Base-by-base conservation (phyloP, 1,140 invertebrate genomes). In the Zaprionus lachaisei region DNA sequence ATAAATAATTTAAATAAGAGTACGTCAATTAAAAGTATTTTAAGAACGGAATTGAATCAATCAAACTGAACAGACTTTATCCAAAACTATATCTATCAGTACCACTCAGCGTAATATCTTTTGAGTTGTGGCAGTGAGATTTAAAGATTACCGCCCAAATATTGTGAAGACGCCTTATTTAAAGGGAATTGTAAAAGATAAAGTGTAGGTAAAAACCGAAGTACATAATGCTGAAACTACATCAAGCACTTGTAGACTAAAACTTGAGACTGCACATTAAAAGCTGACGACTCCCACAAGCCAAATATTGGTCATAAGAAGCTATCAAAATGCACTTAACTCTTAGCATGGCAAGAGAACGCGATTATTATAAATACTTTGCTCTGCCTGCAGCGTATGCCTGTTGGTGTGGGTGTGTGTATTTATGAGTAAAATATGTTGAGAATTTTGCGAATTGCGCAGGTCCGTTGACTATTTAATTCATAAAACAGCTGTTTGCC, bases 351-450 rank as follows among this genome's bases (percentile, higher is more conserved):
- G 4, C 17, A 20, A 51, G 47, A 20, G 20, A 24, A 51, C 47
- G 11, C 47, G 47, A 11, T 20, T 51, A 14, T 22, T 22, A 51
- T 22, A 24, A 51, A 51, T 51, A 51, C 20, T 51, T 24, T 51
- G 4, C 47, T 51, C 47, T 51, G 47, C 20, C 11, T 51, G 47
- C 47, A 12, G 20, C 9, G 20, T 47, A 17, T 47, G 41, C 41
- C 38, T 15, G 41, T 47, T 17, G n/a, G 41, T 47, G 41, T 47
- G 41, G n/a, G n/a, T 17, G 41, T 47, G 41, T 47, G 41, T 38
- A 47, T n/a, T 47, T 51, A 51, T 51, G 47, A 51, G 47, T 51
- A 51, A 51, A 51, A 51, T 51, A 24, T 24, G 20, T 51, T 28
- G 6, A 56, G 22, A 17, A 47, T 17, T 28, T 31, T 28, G 47